A percentile compares a stretch with the other conserved stretches of the same genome.
phyloP scores from a whole-genome alignment of 2,888 invertebrate species.

The Rhodophaea formosa region DNA sequence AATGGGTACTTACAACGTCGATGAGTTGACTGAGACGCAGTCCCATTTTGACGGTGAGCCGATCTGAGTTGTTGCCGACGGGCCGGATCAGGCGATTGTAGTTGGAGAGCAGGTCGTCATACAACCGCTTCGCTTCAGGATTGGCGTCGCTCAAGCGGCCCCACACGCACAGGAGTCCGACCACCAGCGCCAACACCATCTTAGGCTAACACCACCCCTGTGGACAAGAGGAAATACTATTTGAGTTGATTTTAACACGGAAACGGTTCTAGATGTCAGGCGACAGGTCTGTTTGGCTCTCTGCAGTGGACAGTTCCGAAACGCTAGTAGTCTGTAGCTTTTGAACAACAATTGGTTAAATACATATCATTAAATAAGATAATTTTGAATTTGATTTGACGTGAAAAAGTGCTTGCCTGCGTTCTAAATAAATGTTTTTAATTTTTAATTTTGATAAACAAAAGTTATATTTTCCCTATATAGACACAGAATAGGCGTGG shows the following conservation, averaged over 20 bases:
- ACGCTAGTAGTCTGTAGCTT: too few relatives aligned
- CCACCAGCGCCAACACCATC: conserved; percentile 89
- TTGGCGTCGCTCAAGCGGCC: conserved; percentile 90
- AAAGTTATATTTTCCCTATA: too few relatives aligned
- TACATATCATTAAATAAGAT: too few relatives aligned
- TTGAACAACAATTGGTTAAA: too few relatives aligned
- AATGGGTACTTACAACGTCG: conserved; percentile 95
- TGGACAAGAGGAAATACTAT: conserved; percentile 45
- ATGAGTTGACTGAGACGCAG: conserved; percentile 94
- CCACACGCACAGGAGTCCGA: conserved; percentile 88
- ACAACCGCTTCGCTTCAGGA: conserved; percentile 95
- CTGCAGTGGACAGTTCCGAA: too few relatives aligned
- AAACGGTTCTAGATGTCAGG: too few relatives aligned
- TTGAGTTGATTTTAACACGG: neutral
- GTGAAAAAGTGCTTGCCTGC: too few relatives aligned
- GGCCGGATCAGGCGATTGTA: conserved; percentile 97
- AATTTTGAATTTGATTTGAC: too few relatives aligned
- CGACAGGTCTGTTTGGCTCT: too few relatives aligned
- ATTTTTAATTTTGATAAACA: too few relatives aligned
- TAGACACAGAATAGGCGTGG: too few relatives aligned
- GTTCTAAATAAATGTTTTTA: too few relatives aligned
- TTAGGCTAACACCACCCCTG: conserved; percentile 93
- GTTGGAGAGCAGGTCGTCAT: conserved; percentile 96
- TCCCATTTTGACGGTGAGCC: conserved; percentile 97
- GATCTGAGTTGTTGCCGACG: conserved; percentile 96